Evolutionary conservation across 2,797 vertebrate species (phyloP), one percentile per base, ranked within the genome.

Genomic region (Pachyuromys duprasi): DNA sequence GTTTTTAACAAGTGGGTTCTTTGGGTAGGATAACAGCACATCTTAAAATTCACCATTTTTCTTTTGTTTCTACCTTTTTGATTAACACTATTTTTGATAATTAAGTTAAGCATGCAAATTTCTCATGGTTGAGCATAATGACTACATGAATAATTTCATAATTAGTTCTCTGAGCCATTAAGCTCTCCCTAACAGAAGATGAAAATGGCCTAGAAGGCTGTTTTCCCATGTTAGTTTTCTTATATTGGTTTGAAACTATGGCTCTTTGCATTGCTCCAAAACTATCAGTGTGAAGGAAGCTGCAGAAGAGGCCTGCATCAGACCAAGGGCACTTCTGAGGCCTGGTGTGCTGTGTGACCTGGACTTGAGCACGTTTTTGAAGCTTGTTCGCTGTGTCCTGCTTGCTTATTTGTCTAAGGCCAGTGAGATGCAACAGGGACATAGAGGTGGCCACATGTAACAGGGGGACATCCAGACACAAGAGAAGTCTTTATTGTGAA

Each of bases 91-190:
- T 55, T 96, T 91, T 94, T 86, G 63, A 75, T 94, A 92, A 91
- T 82, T 93, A 95, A 96, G 13, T 80, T 81, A 86, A 12, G 67
- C 33, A 92, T 91, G 93, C 96, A 89, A 90, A 88, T 96, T 92
- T 76, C 65, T 95, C 88, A 63, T 90, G 63, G 69, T 57, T 15
- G 57, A 53, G 87, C 2, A 31, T 22, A 93, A 62, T 31, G 18
- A 93, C 60, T 74, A 20, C 15, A 67, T 31, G 76, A 83, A 86
- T 88, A n/a, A 78, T 92, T 95, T 93, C 53, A n/a, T 87, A 90
- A 87, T 92, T 96, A 70, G n/a, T 95, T 94, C 53, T 97, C 75
- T 62, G 75, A 93, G 62, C 75, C n/a, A 67, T 39, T 84, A 95
- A 95, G 75, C n/a, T 95, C 63, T 39, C 14, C 55, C 55, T 15